Base-by-base conservation (phyloP, 2,797 vertebrate species). In the Furcifer pardalis region DNA sequence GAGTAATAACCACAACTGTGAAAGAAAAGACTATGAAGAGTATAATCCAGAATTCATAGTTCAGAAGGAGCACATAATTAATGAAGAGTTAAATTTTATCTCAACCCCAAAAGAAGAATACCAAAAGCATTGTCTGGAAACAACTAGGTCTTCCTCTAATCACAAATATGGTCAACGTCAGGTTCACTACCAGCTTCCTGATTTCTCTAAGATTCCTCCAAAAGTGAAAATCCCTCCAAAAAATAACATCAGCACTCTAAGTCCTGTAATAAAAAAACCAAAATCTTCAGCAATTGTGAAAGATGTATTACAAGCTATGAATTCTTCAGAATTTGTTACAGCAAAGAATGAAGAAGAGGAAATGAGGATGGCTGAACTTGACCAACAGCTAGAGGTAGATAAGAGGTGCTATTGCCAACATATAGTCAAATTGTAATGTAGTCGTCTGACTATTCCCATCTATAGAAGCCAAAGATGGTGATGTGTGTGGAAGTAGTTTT, bases 221-320 rank as follows among this genome's bases (percentile, higher is more conserved):
- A 96, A 97, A 91, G 94, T 97, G 30, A 95, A 96, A 95, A 96
- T 96, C 88, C 96, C 96, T 44, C 97, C 96, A 95, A 88, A 72
- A 62, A 92, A 79, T 84, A 79, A 78, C 60, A 77, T 90, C 80
- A 94, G 91, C 49, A 42, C 42, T 10, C 94, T 92, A 73, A 79
- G 81, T 79, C 83, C 86, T 71, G 74, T 78, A 82, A 86, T 90
- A 42, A 93, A 95, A 88, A 95, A 89, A 93, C 84, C 88, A 83
- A 95, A 93, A 87, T 95, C 95, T 35, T 96, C 95, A 77, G 27
- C 66, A 88, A 76, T 82, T 82, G 91, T 95, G 81, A 97, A 92
- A 91, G 95, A 89, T n/a, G 37, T 66, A 75, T 79, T 86, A 91
- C 97, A 97, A 90, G 94, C 93, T 1, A 82, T 90, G 56, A 95